Evolutionary conservation across 1,140 invertebrate species (phyloP), one percentile per base, ranked within the genome.

Genomic region (Sminthurinus signatus): DNA sequence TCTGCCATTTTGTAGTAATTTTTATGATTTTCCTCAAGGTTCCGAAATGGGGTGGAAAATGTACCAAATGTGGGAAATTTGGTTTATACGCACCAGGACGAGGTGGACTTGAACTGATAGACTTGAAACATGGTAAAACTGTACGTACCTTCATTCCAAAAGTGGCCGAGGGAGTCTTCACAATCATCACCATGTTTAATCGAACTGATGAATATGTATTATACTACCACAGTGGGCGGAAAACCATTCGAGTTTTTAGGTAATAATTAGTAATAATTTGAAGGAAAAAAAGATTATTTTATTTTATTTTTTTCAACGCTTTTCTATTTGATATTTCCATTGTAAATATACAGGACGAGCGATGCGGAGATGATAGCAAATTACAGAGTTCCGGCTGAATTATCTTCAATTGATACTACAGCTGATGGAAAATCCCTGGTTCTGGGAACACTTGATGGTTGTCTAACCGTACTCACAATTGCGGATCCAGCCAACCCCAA

Each of bases 161-260:
- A 76, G 77, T 96, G 0, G 93, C 94, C 10, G 95, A 99, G 78
- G 96, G 96, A 2, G 94, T 98, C 0, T 98, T 98, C 75, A 92
- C 88, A 15, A 91, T 98, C 25, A 90, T 93, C 68, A 91, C 91
- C 51, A 85, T 90, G 78, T 98, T 99, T 75, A 96, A 93, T 42
- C 25, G 48, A 67, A 94, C 88, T 12, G 92, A 97, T 73, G 86
- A 94, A 70, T 96, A 98, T 73, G 93, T 98, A 4, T 81, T 97
- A 2, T 99, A 98, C 76, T 98, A 98, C 73, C 94, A 98, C 75
- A 93, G 91, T 70, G 91, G 91, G 10, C 85, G 88, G 67, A 91
- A 95, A 78, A 97, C 93, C 10, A 82, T 97, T 50, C 81, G 92
- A 62, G 87, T 96, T 8, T 97, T 96, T 76, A 85, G 87, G 88